Conservation (phyloP, 37 sponge, comb jelly and placozoan genomes). For the Diacarnus erythraeanus region DNA sequence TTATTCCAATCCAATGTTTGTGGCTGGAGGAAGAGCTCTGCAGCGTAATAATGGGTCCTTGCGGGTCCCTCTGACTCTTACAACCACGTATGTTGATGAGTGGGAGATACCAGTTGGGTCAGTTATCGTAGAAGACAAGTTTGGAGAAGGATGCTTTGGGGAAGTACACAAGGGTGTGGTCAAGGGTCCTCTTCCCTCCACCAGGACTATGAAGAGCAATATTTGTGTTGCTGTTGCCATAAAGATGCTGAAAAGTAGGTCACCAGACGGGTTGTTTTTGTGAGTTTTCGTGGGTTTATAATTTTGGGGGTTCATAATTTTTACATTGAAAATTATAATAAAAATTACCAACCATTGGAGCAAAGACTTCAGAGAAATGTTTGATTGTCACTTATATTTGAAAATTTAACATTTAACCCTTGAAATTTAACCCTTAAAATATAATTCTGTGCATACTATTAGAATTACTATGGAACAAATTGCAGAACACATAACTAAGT, state of each 20-base stretch:
- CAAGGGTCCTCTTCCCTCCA: slow-evolving; percentile 37
- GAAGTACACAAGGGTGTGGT: slow-evolving; percentile 67
- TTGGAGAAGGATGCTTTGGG: slow-evolving; percentile 78
- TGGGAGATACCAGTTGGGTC: slow-evolving; percentile 69
- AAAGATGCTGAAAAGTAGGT: slow-evolving; percentile 60
- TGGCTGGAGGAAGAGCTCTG: background rate
- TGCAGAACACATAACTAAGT: too few species aligned
- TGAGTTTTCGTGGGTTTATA: too few species aligned
- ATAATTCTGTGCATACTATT: too few species aligned
- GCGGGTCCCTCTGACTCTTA: background rate
- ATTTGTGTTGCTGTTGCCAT: slow-evolving; percentile 48
- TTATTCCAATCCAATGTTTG: slow-evolving; percentile 25
- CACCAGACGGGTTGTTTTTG: background rate
- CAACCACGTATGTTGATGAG: slow-evolving; percentile 36
- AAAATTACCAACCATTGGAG: background rate
- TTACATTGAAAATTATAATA: background rate
- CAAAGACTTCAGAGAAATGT: background rate
- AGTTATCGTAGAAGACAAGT: slow-evolving; percentile 37
- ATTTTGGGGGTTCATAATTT: too few species aligned
- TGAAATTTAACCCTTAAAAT: too few species aligned
- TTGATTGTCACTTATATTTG: too few species aligned
- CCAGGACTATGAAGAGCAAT: slow-evolving; percentile 37
- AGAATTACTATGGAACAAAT: too few species aligned
- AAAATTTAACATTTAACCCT: too few species aligned
- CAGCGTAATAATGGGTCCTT: background rate